Evolutionary conservation across 2,113 vertebrate species (phyloP).

Genomic region (Dipodomys merriami): DNA sequence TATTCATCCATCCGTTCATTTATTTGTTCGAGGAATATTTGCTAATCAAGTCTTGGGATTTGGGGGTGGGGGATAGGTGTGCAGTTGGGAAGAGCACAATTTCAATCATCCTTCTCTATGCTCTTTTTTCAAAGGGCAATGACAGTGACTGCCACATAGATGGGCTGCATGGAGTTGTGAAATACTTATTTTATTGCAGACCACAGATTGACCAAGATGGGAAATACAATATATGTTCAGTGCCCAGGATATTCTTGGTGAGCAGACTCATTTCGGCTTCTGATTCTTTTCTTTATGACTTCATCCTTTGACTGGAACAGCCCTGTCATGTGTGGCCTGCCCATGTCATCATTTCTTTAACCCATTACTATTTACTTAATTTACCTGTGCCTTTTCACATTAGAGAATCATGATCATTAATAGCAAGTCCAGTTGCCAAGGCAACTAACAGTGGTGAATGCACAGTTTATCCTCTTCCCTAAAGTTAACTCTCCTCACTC

Average conservation of each 20-base stretch:
- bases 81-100: not conserved
- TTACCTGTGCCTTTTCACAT: not conserved
- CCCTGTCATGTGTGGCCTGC: not conserved
- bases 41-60: not conserved
- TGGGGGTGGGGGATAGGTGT: not conserved
- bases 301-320: not conserved
- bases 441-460: not conserved
- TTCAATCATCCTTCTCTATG: not conserved
- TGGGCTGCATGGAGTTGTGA: not conserved
- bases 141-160: too few relatives aligned
- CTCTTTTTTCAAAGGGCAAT: not conserved
- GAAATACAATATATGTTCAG: not conserved
- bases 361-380: not conserved
- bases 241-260: not conserved
- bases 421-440: not conserved
- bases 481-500: not conserved
- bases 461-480: not conserved
- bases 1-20: not conserved
- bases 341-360: not conserved
- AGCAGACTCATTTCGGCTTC: not conserved
- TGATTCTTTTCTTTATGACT: not conserved
- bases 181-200: not conserved
- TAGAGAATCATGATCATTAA: conserved; percentile 8
- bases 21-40: not conserved
- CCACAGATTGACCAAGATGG: not conserved